Base-by-base conservation (phyloP, 2,797 vertebrate genomes). In the Lateolabrax maculatus region DNA sequence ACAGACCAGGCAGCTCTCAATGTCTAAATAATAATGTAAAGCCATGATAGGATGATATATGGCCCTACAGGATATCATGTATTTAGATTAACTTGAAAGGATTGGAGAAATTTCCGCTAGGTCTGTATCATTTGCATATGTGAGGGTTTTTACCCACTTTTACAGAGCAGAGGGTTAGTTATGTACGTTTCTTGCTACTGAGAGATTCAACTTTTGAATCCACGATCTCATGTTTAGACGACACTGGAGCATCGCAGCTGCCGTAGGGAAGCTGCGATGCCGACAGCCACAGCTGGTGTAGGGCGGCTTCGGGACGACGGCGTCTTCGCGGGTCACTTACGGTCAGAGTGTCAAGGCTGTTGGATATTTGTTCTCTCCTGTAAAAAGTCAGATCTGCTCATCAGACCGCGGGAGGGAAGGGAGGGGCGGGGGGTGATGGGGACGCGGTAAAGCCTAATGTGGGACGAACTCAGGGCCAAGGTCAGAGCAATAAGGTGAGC, bases 401-500 rank as follows among this genome's bases (percentile, higher is more conserved):
- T 64, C 19, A 15, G 53, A 51, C 72, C n/a, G 1, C 60, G 46
- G 57, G 49, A 57, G 43, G 18, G n/a, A n/a, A n/a, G n/a, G n/a
- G n/a, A n/a, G n/a, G n/a, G n/a, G n/a, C n/a, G n/a, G n/a, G 23
- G 21, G 23, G 1, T 37, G 43, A 41, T 1, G 10, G 13, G 21
- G 31, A 76, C 57, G 15, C 44, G 46, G 69, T 65, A 44, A 62
- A 9, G 41, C 70, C 41, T 63, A 51, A 63, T n/a, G 25, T 68
- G 63, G 51, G 48, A 46, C 5, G 63, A 87, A 83, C 85, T 90
- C 89, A 79, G 84, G 87, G 78, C 66, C 61, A 21, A 25, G 87
- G 82, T 77, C 75, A 81, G 87, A 93, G 92, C 87, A 92, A 90
- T 89, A 91, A 89, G 79, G 66, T 39, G 69, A 76, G 49, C 55